These are phyloP conservation scores for Misgurnus mizolepis DNA, from an alignment of 2,113 vertebrate species.

Conservation along the genomic window DNA sequence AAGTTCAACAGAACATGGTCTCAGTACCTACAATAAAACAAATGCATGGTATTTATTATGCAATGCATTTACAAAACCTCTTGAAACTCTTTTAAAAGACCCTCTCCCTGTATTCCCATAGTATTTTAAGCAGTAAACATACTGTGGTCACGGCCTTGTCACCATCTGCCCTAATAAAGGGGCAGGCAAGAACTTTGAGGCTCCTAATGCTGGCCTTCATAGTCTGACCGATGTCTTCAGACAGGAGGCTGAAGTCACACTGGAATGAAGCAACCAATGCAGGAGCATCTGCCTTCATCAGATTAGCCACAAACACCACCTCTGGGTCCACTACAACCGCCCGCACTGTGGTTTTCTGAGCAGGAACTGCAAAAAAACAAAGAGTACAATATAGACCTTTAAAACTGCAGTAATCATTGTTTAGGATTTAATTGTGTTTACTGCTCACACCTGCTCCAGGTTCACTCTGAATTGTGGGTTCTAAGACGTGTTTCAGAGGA, in stretches of 20 bases:
- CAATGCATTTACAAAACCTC: not conserved
- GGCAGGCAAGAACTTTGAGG: constrained; percentile 89
- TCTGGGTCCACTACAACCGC: constrained; percentile 89
- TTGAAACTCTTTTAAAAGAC: not conserved
- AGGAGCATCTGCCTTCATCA: constrained; percentile 86
- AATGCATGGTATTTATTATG: not conserved
- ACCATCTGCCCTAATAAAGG: constrained; percentile 81
- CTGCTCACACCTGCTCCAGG: constrained; percentile 55
- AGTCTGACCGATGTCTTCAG: constrained; percentile 68
- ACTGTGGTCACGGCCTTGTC: constrained; percentile 84
- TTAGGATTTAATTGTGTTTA: no score
- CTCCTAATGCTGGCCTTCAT: constrained; percentile 81
- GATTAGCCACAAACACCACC: constrained; percentile 91
- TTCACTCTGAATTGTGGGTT: constrained; percentile 64
- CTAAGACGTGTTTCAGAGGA: constrained; percentile 70
- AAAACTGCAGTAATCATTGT: not conserved
- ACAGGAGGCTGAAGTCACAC: constrained; percentile 79
- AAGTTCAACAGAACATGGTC: constrained; percentile 85
- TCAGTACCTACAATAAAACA: constrained; percentile 78
- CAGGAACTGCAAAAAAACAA: constrained; percentile 37
- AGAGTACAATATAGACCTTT: not conserved
- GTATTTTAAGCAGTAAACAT: constrained; percentile 48
- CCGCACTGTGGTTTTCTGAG: constrained; percentile 68
- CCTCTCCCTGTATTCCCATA: no score
- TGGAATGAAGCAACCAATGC: constrained; percentile 88